Evolutionary conservation across 2,888 invertebrate genomes (phyloP), one percentile per base, ranked within the genome.

Genomic region (Drosophila greeni): DNA sequence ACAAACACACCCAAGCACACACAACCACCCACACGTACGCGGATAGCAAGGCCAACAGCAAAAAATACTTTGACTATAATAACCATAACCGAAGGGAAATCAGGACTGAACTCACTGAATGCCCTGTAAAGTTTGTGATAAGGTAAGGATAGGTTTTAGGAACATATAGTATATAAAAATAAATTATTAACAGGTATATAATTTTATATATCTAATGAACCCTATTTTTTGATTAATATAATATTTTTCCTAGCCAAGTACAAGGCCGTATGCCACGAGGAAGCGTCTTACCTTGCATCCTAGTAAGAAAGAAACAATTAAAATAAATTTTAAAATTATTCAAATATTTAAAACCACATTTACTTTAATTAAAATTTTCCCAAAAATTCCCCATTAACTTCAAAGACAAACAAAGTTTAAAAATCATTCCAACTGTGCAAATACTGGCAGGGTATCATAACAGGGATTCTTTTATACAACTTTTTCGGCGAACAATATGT

Each of bases 401-500:
- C 23, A 16, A 54, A 43, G 9, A 1, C 33, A 45, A 54, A 42
- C 24, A 16, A 33, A 34, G 16, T 29, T 14, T 24, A 34, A 47
- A 26, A 45, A 24, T 18, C 24, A 23, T 54, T 12, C 2, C 14
- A 11, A 24, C 24, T 43, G 23, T 24, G 20, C 45, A 58, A 60
- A 62, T 42, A 53, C 42, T 29, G 54, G 40, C 59, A 66, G 69
- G 66, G 69, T 68, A 67, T 58, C 40, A 39, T 23, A 29, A 20
- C 37, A 43, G 43, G 33, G 37, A 43, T 66, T 57, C 55, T 48
- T 65, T 67, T 42, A 40, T 36, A 16, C 37, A 34, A 51, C 33
- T 60, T 66, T 55, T 55, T 16, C 9, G 26, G 40, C 64, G 29
- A 72, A 71, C 72, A 78, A 74, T 72, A 78, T 80, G 80, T 70